A percentile compares a stretch with the other conserved stretches of the same genome.
These are phyloP conservation scores for Ceriagrion tenellum DNA, from an alignment of 2,888 invertebrate genomes.

Conservation along the genomic window DNA sequence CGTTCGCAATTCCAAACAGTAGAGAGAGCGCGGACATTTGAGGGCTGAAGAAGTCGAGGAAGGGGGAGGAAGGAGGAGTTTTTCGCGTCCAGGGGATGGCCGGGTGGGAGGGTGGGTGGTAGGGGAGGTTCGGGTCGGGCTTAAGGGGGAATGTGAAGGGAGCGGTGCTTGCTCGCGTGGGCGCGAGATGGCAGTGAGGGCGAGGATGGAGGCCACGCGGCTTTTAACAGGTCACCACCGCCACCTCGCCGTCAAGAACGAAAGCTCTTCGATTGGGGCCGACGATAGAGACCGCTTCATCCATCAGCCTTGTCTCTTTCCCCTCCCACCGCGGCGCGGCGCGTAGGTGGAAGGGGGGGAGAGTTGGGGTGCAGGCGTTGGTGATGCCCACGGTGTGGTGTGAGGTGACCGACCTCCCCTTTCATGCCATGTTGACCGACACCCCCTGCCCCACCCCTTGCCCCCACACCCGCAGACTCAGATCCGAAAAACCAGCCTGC, in stretches of 20 bases:
- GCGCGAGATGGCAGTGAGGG: not conserved
- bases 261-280: slow-evolving; percentile 44
- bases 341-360: not conserved
- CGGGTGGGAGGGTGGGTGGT: too few relatives aligned
- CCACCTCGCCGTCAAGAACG: slow-evolving; percentile 41
- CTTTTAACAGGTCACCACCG: slow-evolving; percentile 60
- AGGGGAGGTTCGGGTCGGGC: too few relatives aligned
- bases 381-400: not conserved
- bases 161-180: not conserved
- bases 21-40: not conserved
- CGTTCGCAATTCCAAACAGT: slow-evolving; percentile 4
- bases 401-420: not conserved
- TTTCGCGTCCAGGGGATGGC: too few relatives aligned
- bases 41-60: too few relatives aligned
- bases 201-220: slow-evolving; percentile 29
- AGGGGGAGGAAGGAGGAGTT: too few relatives aligned
- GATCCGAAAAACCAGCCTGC: not conserved
- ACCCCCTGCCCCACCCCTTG: not conserved
- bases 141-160: not conserved
- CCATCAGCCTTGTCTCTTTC: slow-evolving; percentile 51
- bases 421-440: not conserved
- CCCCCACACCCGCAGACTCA: not conserved
- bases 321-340: not conserved
- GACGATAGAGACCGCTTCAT: slow-evolving; percentile 34
- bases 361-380: not conserved